Conservation (phyloP, 2,797 vertebrate genomes). For the Helostoma temminkii region DNA sequence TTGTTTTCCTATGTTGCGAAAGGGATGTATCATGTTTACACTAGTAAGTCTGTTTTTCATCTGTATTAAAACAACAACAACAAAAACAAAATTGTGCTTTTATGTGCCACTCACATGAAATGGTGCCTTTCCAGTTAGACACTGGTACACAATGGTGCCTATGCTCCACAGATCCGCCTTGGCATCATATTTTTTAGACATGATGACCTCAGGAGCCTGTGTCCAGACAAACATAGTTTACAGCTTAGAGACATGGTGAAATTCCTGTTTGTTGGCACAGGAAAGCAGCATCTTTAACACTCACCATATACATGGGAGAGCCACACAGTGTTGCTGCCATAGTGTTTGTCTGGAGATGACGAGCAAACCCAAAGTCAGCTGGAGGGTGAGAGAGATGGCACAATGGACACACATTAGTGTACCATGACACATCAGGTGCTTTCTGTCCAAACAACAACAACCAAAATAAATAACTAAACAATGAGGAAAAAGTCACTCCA, state of each 20-base stretch:
- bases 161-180: conserved; percentile 99
- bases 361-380: conserved; percentile 98
- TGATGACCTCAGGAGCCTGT: conserved; percentile 98
- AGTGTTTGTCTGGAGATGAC: conserved; percentile 95
- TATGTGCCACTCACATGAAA: conserved; percentile 88
- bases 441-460: background rate
- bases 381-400: conserved; percentile 38
- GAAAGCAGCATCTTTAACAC: conserved; percentile 46
- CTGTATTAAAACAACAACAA: conserved; percentile 42
- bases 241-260: conserved; percentile 19
- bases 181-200: conserved; percentile 97
- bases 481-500: background rate
- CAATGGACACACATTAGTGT: background rate
- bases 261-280: conserved; percentile 2
- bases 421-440: no score
- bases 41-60: conserved; percentile 15
- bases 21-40: conserved; percentile 23
- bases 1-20: conserved; percentile 28
- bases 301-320: conserved; percentile 99
- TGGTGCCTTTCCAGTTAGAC: conserved; percentile 96
- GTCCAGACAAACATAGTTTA: conserved; percentile 46
- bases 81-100: conserved; percentile 10
- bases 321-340: conserved; percentile 98
- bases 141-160: conserved; percentile 97
- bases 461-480: background rate